A percentile compares a stretch with the other conserved stretches of the same genome.
Evolutionary conservation across 2,888 invertebrate genomes (phyloP).

Genomic region (Drosophila meridiana): DNA sequence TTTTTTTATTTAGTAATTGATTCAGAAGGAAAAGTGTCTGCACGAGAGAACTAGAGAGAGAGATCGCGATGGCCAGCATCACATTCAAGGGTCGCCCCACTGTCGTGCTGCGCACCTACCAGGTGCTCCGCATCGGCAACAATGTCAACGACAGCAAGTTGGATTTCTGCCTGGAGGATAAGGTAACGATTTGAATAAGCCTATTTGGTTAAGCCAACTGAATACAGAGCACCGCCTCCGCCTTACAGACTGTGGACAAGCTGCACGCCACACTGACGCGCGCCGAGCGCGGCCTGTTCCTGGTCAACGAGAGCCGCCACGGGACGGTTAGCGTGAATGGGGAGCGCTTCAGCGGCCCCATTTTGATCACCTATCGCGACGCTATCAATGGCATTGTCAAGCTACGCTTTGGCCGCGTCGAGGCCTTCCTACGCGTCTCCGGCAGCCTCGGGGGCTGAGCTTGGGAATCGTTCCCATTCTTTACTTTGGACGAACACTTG

Average conservation of each 20-base stretch:
- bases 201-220: neutral
- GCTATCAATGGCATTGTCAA: conserved; percentile 35
- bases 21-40: conserved; percentile 12
- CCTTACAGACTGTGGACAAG: conserved; percentile 23
- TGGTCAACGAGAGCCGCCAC: conserved; percentile 48
- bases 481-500: neutral
- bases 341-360: conserved; percentile 35
- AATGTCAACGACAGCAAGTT: conserved; percentile 30
- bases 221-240: neutral
- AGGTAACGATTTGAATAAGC: conserved; percentile 27
- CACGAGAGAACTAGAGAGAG: conserved; percentile 2
- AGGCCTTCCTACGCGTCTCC: conserved; percentile 45
- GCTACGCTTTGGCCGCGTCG: conserved; percentile 34
- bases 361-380: conserved; percentile 40
- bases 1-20: conserved; percentile 15
- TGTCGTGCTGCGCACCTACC: conserved; percentile 42
- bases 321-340: conserved; percentile 47
- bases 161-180: conserved; percentile 36
- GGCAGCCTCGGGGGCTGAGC: conserved; percentile 29
- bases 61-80: conserved; percentile 43
- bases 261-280: conserved; percentile 49
- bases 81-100: conserved; percentile 42
- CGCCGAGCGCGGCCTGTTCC: conserved; percentile 36
- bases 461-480: neutral
- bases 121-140: conserved; percentile 49